phyloP scores from a whole-genome alignment of 2,888 invertebrate species.

The Xestia ashworthii region DNA sequence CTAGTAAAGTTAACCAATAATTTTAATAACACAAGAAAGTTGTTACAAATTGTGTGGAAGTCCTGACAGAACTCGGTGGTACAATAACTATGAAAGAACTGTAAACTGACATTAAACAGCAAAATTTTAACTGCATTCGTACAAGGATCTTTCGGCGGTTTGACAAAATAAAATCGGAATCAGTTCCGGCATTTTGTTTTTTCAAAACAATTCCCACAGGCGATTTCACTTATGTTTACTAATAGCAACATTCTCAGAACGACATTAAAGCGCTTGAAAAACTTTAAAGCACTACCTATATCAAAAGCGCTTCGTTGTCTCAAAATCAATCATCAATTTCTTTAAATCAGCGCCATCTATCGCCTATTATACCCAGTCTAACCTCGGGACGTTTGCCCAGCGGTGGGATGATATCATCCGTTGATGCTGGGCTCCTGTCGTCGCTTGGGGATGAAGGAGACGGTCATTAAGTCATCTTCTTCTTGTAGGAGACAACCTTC shows the following conservation, averaged over 20 bases:
- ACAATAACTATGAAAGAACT: background rate
- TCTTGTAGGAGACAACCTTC: constrained; percentile 85
- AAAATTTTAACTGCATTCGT: background rate
- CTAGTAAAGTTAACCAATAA: background rate
- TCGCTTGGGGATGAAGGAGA: constrained; percentile 87
- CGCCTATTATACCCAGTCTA: constrained; percentile 18
- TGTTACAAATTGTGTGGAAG: no score
- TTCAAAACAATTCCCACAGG: background rate
- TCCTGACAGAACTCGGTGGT: background rate
- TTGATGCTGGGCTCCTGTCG: constrained; percentile 77
- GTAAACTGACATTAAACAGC: background rate
- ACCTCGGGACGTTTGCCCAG: constrained; percentile 28
- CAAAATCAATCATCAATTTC: background rate
- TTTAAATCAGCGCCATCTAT: constrained; percentile 39
- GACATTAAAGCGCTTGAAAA: background rate
- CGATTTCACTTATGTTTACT: background rate
- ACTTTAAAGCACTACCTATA: background rate
- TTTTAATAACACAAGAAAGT: background rate
- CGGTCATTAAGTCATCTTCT: constrained; percentile 87
- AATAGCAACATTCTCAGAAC: background rate
- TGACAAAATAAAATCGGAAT: background rate
- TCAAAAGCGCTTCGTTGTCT: background rate
- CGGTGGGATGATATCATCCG: constrained; percentile 63
- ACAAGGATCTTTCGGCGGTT: background rate
- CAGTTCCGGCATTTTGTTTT: background rate